Conservation (phyloP, 2,888 invertebrate genomes). For the Yponomeuta plumbellus region DNA sequence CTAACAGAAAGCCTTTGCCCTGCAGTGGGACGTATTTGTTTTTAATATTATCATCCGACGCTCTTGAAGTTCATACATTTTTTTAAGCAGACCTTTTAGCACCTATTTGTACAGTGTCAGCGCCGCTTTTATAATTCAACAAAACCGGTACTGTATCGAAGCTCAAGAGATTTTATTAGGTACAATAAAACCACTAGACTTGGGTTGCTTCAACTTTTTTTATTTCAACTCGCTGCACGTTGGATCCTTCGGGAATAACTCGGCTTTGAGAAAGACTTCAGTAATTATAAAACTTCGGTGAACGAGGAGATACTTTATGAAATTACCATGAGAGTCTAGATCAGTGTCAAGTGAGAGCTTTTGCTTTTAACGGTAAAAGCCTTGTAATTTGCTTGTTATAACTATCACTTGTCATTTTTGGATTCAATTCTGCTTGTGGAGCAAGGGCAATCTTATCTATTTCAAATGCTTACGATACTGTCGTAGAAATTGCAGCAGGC, state of each 20-base stretch:
- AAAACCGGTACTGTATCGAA: slow-evolving; percentile 24
- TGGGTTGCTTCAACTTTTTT: slow-evolving; percentile 35
- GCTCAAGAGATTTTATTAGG: slow-evolving; percentile 45
- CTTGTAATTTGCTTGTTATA: too few species aligned
- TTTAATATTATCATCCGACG: too few species aligned
- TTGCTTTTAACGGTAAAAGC: too few species aligned
- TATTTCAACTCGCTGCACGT: slow-evolving; percentile 26
- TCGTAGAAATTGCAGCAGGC: too few species aligned
- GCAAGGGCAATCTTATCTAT: too few species aligned
- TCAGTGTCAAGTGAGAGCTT: too few species aligned
- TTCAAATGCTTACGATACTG: too few species aligned
- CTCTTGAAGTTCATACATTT: neutral
- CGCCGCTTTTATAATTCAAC: slow-evolving; percentile 42
- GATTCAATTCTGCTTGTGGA: too few species aligned
- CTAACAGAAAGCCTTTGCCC: neutral
- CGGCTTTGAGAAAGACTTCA: neutral
- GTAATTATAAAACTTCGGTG: neutral
- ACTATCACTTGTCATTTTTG: too few species aligned
- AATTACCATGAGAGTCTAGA: too few species aligned
- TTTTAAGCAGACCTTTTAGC: neutral
- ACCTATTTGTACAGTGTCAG: slow-evolving; percentile 17
- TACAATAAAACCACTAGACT: slow-evolving; percentile 40
- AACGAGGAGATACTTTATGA: too few species aligned
- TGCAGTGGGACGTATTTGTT: neutral
- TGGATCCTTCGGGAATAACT: neutral